Evolutionary conservation across 2,888 invertebrate genomes (phyloP).

Genomic region (Neria commutata): DNA sequence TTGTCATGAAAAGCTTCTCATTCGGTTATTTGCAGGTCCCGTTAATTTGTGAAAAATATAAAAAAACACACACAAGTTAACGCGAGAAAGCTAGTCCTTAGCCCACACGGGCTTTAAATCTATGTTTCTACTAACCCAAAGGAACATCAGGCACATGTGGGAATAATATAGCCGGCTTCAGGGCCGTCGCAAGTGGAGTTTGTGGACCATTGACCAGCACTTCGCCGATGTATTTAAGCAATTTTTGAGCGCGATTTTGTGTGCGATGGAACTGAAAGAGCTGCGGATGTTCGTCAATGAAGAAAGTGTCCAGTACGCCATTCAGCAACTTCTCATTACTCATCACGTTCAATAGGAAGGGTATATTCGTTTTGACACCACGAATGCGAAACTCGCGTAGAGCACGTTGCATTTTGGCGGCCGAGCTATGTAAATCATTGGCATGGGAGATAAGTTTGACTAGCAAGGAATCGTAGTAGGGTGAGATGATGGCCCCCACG

Average conservation of each 20-base stretch:
- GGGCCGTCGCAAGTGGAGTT: conserved; percentile 88
- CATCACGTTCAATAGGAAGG: conserved; percentile 94
- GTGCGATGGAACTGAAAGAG: conserved; percentile 87
- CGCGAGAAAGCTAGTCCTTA: too few species aligned
- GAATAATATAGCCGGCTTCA: conserved; percentile 83
- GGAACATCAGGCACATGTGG: conserved; percentile 85
- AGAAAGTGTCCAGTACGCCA: conserved; percentile 93
- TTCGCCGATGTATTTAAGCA: conserved; percentile 89
- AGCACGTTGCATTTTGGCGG: conserved; percentile 96
- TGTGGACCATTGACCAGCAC: conserved; percentile 95
- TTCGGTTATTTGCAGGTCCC: too few species aligned
- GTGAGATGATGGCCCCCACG: conserved; percentile 96
- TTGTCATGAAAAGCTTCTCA: too few species aligned
- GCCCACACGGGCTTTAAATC: too few species aligned
- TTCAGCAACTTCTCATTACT: conserved; percentile 95
- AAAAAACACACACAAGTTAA: too few species aligned
- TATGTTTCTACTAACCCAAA: conserved; percentile 70
- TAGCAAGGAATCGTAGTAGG: conserved; percentile 96
- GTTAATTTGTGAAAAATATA: too few species aligned
- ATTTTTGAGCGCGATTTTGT: conserved; percentile 94
- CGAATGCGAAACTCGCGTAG: conserved; percentile 95
- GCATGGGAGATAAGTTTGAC: conserved; percentile 96
- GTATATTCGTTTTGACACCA: conserved; percentile 99
- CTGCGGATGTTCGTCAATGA: conserved; percentile 97
- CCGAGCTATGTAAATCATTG: conserved; percentile 84